A percentile compares a stretch with the other conserved stretches of the same genome.
Evolutionary conservation across 2,797 vertebrate genomes (phyloP).

Genomic region (Melanogrammus aeglefinus): DNA sequence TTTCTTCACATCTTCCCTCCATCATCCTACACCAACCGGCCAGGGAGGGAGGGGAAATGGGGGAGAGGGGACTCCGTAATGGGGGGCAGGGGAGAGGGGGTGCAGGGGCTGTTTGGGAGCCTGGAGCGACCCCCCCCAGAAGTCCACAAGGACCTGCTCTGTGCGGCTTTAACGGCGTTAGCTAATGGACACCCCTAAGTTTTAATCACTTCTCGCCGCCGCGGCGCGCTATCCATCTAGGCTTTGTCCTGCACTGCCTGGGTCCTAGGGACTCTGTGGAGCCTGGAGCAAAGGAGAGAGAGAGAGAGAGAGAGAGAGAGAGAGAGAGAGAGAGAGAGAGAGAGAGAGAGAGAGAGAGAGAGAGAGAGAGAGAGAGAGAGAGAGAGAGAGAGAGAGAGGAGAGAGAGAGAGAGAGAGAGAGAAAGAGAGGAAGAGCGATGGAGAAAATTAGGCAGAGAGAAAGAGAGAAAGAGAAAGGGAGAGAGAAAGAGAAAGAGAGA

Average conservation of each 20-base stretch:
- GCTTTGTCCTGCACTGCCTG: slow-evolving; percentile 8
- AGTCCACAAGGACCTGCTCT: slow-evolving; percentile 37
- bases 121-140: not conserved
- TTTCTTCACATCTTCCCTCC: slow-evolving; percentile 21
- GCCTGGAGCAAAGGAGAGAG: slow-evolving; percentile 33
- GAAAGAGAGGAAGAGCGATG: no score
- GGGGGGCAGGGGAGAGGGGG: slow-evolving; percentile 6
- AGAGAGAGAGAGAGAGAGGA: no score
- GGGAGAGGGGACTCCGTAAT: slow-evolving; percentile 22
- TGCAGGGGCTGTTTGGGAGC: not conserved
- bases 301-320: no score
- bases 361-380: no score
- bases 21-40: slow-evolving; percentile 29
- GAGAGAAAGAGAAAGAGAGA: not conserved
- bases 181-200: slow-evolving; percentile 54
- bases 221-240: slow-evolving; percentile 62
- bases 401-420: no score
- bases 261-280: slow-evolving; percentile 51
- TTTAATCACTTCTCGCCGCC: slow-evolving; percentile 66
- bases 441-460: no score
- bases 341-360: no score
- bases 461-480: not conserved
- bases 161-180: slow-evolving; percentile 55
- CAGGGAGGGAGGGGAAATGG: slow-evolving; percentile 27
- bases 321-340: no score